Percentiles rank a stretch among this genome's conserved stretches.
phyloP scores from a whole-genome alignment of 2,888 invertebrate species.

The Saturnia japonica region DNA sequence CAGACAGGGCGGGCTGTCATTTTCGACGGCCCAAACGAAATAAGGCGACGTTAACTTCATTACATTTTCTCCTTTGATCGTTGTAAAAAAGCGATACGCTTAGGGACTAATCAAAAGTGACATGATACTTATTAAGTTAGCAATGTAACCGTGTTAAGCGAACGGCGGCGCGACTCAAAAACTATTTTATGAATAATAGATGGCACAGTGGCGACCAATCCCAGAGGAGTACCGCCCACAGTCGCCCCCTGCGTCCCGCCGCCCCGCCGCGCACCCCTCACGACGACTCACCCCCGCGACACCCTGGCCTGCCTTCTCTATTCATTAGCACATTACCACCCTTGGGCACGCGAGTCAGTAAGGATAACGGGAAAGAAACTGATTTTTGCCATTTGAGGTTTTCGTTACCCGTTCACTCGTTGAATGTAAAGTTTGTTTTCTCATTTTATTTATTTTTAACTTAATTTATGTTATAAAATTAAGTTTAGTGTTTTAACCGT shows the following conservation, averaged over 20 bases:
- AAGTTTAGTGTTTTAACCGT: neutral
- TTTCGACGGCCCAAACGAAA: slow-evolving; percentile 60
- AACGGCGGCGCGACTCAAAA: slow-evolving; percentile 79
- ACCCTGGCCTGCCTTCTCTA: slow-evolving; percentile 65
- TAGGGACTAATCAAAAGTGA: slow-evolving; percentile 77
- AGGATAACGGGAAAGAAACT: slow-evolving; percentile 63
- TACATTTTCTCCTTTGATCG: slow-evolving; percentile 66
- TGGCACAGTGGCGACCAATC: slow-evolving; percentile 77
- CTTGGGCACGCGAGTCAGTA: slow-evolving; percentile 60
- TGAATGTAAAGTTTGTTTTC: slow-evolving; percentile 25
- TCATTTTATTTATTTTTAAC: slow-evolving; percentile 12
- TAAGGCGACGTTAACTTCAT: slow-evolving; percentile 57
- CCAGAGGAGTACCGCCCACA: slow-evolving; percentile 74
- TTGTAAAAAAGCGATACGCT: slow-evolving; percentile 60
- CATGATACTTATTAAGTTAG: slow-evolving; percentile 80
- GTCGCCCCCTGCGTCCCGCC: slow-evolving; percentile 41
- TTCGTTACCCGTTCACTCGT: slow-evolving; percentile 40
- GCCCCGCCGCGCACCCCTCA: slow-evolving; percentile 35
- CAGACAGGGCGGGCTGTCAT: slow-evolving; percentile 54
- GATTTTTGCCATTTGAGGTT: slow-evolving; percentile 61
- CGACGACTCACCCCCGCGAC: slow-evolving; percentile 38
- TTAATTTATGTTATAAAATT: neutral
- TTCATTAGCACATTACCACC: slow-evolving; percentile 81
- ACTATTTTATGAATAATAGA: slow-evolving; percentile 83
- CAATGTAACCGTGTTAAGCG: slow-evolving; percentile 72